Conservation (phyloP, 2,888 invertebrate genomes). For the Cheiracanthium punctorium region DNA sequence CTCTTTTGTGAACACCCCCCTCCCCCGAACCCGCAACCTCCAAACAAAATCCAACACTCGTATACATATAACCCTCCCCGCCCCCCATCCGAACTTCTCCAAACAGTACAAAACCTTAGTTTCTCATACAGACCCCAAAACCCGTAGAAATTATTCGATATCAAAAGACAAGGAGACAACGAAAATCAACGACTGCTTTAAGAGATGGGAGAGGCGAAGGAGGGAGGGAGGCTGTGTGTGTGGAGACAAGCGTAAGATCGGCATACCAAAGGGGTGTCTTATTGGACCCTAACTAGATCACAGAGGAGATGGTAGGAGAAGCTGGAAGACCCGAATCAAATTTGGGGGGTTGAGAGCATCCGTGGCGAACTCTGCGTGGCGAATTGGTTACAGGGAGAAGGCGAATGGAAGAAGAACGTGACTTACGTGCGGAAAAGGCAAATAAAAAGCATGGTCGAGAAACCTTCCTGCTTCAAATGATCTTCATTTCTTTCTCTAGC, state of each 20-base stretch:
- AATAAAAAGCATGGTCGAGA: conserved; percentile 6
- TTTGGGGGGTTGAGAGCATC: conserved; percentile 4
- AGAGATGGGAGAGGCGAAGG: too few species aligned
- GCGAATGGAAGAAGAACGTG: neutral
- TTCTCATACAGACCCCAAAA: neutral
- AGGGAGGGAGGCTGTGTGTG: too few species aligned
- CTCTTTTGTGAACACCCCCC: neutral
- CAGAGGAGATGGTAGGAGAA: conserved; percentile 2
- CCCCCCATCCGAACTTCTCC: too few species aligned
- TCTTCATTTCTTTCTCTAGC: neutral
- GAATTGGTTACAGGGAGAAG: neutral
- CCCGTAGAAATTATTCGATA: conserved; percentile 4
- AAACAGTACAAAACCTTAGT: neutral
- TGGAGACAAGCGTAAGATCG: neutral
- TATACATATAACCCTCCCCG: neutral
- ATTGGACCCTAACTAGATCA: conserved; percentile 66
- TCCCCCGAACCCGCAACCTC: too few species aligned
- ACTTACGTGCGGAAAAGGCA: neutral
- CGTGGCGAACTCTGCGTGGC: neutral
- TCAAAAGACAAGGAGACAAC: conserved; percentile 12
- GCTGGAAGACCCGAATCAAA: neutral
- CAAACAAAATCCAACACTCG: neutral
- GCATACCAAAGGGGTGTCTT: conserved; percentile 37
- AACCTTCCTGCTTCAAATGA: conserved; percentile 1
- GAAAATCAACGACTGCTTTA: conserved; percentile 1